Evolutionary conservation across 2,797 vertebrate genomes (phyloP), one percentile per base, ranked within the genome.

Genomic region (Eulemur mongoz): DNA sequence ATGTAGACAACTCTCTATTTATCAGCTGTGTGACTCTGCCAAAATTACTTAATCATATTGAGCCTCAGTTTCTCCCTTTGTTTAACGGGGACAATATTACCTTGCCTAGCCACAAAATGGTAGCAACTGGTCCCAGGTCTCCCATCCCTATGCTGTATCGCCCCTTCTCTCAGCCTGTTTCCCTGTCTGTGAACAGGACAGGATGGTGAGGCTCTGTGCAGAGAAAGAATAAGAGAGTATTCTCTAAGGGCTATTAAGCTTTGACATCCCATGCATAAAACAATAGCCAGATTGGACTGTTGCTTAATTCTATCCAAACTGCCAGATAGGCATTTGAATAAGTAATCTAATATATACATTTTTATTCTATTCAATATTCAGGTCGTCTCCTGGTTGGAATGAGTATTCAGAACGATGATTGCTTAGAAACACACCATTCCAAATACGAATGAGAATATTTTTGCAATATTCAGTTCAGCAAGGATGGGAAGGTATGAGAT

Each of bases 261-360:
- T 97, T 97, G 96, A 97, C 95, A 95, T 98, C 59, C 38, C 94
- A 98, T 98, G 97, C 96, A 98, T 98, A 98, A 98, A 98, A 98
- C 98, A 98, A 98, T 98, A 98, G 98, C 97, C 96, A 96, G 97
- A 97, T 97, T 98, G 95, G 98, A 98, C 95, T 98, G 76, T 97
- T 98, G 98, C 98, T 98, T 98, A 98, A 98, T 98, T 98, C 96
- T 97, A 97, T 98, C 97, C 97, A 97, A 98, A 98, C 98, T 98
- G 98, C 98, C 98, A 98, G 98, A 97, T 97, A 98, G 97, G 98
- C 98, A 98, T 98, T 97, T 98, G 98, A 98, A 98, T 98, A 98
- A 98, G 98, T 98, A 98, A 98, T 98, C 98, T 99, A 98, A 98
- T 98, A 97, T 98, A 98, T 97, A 98, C 91, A 98, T 98, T 99